Conservation (phyloP, 1,140 invertebrate genomes). For the Euborellia annulipes region DNA sequence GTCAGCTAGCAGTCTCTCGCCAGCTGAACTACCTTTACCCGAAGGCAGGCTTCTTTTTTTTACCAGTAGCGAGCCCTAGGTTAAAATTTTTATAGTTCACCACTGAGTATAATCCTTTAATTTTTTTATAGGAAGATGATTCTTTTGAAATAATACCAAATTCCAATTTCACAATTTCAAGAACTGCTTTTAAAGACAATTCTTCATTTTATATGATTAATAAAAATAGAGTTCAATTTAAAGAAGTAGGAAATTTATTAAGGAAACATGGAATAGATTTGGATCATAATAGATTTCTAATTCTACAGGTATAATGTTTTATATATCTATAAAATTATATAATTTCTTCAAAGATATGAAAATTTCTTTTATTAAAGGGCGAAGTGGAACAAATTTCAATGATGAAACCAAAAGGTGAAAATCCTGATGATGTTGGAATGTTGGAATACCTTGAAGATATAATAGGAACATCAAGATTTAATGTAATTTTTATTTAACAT, state of each 20-base stretch:
- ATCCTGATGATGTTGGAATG: conserved; percentile 83
- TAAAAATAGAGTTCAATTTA: conserved; percentile 63
- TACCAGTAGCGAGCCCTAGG: too few species aligned
- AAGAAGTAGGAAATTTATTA: conserved; percentile 68
- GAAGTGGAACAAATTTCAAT: conserved; percentile 98
- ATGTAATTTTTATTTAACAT: too few species aligned
- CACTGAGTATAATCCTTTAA: too few species aligned
- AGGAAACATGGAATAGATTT: conserved; percentile 81
- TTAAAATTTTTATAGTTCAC: too few species aligned
- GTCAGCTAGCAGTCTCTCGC: too few species aligned
- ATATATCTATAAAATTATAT: too few species aligned
- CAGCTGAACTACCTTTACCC: too few species aligned
- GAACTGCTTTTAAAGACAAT: conserved; percentile 81
- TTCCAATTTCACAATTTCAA: conserved; percentile 66
- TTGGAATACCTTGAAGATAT: conserved; percentile 98
- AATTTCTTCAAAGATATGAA: too few species aligned
- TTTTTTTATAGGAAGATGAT: conserved; percentile 39
- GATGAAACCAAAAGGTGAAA: conserved; percentile 91
- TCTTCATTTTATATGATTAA: conserved; percentile 75
- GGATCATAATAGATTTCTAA: conserved; percentile 94
- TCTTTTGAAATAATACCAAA: conserved; percentile 59
- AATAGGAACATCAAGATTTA: conserved; percentile 54
- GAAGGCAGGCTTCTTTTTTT: too few species aligned
- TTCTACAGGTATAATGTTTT: conserved; percentile 52
- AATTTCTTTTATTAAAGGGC: conserved; percentile 56